Percentiles rank a stretch among this genome's conserved stretches.
phyloP scores from a whole-genome alignment of 2,797 vertebrate species.

The Intellagama lesueurii region DNA sequence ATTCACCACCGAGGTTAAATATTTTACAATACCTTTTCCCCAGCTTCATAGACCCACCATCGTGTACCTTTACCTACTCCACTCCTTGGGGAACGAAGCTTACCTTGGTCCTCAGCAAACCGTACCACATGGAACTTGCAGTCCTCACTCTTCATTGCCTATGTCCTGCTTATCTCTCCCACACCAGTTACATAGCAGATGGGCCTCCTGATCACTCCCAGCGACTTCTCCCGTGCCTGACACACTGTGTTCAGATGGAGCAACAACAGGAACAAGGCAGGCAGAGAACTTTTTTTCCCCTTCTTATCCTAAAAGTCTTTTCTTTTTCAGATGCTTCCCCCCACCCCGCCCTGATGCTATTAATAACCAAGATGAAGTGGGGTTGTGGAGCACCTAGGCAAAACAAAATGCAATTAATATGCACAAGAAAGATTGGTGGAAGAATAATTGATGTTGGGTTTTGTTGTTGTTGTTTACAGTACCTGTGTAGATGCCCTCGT shows the following conservation, averaged over 20 bases:
- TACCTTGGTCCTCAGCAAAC: background rate
- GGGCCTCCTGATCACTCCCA: background rate
- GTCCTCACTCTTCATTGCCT: background rate
- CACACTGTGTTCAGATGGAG: background rate
- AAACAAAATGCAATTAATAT: conserved; percentile 61
- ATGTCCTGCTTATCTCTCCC: background rate
- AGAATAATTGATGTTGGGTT: conserved; percentile 62
- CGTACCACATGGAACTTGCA: background rate
- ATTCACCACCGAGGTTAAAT: background rate
- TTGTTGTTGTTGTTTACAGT: conserved; percentile 68
- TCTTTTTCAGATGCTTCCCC: background rate
- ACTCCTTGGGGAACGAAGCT: background rate
- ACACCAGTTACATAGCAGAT: background rate
- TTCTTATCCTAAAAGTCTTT: background rate
- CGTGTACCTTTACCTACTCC: background rate
- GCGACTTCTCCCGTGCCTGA: fast-evolving
- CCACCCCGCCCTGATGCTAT: conserved; percentile 49
- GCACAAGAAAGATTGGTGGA: conserved; percentile 65
- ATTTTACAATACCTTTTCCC: background rate
- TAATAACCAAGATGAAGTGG: conserved; percentile 73
- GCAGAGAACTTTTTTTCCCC: background rate
- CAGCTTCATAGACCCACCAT: background rate
- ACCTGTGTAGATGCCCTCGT: conserved; percentile 18
- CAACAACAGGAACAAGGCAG: background rate
- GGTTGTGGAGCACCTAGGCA: conserved; percentile 59